Evolutionary conservation across 2,888 invertebrate genomes (phyloP).

Genomic region (Seira sanloemensis): DNA sequence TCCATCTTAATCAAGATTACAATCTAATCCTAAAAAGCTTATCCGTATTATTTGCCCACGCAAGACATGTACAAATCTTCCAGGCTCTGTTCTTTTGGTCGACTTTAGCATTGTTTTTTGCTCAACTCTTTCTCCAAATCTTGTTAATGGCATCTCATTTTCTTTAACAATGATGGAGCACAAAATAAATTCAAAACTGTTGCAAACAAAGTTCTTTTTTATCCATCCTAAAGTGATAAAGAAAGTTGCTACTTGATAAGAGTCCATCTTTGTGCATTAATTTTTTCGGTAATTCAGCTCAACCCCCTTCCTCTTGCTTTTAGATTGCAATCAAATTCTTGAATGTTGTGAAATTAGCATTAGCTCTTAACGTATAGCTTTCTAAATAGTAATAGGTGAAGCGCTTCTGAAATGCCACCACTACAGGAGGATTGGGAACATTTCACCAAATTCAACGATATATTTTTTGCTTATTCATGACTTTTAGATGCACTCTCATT

Average conservation of each 20-base stretch:
- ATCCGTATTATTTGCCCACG: conserved; percentile 33
- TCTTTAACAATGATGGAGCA: conserved; percentile 23
- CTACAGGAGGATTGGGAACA: not conserved
- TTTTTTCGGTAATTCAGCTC: conserved; percentile 20
- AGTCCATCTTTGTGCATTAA: not conserved
- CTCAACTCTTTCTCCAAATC: conserved; percentile 36
- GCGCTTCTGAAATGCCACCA: not conserved
- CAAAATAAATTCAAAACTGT: too few species aligned
- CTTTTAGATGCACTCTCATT: conserved; percentile 8
- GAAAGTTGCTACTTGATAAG: not conserved
- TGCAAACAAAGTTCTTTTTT: too few species aligned
- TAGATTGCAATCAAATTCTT: conserved; percentile 53
- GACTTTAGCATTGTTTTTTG: not conserved
- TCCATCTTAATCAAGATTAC: not conserved
- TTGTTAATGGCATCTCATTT: conserved; percentile 50
- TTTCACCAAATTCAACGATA: not conserved
- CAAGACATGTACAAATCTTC: conserved; percentile 41
- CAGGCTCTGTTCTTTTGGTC: conserved; percentile 34
- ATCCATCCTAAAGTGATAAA: too few species aligned
- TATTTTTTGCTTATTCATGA: not conserved
- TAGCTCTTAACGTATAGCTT: conserved; percentile 47
- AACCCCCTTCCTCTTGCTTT: conserved; percentile 21
- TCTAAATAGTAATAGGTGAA: too few species aligned
- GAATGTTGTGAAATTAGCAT: conserved; percentile 50
- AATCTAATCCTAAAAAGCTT: not conserved